These are phyloP conservation scores for Corythornis madagascariensis DNA, from an alignment of 2,113 vertebrate genomes.

Conservation along the genomic window DNA sequence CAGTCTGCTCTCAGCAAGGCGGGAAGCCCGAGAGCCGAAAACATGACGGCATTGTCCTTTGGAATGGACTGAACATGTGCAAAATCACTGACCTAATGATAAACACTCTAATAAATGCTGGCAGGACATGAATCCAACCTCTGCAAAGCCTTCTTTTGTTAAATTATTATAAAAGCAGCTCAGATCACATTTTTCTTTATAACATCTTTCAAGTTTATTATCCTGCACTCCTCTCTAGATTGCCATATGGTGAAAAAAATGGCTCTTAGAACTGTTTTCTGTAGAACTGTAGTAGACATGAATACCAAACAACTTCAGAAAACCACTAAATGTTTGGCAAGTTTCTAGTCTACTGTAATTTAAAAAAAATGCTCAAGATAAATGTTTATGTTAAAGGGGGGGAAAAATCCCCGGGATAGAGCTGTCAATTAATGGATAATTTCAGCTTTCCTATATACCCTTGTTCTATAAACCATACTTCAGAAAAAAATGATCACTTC, in stretches of 20 bases:
- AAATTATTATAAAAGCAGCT: constrained; percentile 42
- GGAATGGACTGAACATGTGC: constrained; percentile 29
- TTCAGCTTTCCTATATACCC: constrained; percentile 26
- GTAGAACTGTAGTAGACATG: constrained; percentile 72
- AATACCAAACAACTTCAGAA: constrained; percentile 75
- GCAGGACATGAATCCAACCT: constrained; percentile 61
- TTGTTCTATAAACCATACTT: constrained; percentile 23
- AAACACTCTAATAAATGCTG: constrained; percentile 50
- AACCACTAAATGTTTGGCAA: constrained; percentile 82
- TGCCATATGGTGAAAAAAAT: constrained; percentile 69
- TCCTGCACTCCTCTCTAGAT: constrained; percentile 34
- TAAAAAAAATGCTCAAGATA: constrained; percentile 72
- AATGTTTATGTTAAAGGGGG: constrained; percentile 70
- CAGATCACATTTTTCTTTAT: constrained; percentile 63
- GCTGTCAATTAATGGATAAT: constrained; percentile 66
- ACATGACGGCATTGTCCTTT: constrained; percentile 10
- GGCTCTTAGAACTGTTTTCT: constrained; percentile 69
- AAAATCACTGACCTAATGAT: constrained; percentile 55
- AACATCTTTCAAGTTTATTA: constrained; percentile 59
- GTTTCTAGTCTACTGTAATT: constrained; percentile 74
- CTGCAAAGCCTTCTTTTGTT: neutral
- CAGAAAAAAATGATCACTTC: constrained; percentile 30
- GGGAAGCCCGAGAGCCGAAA: constrained; percentile 5
- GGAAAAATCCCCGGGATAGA: constrained; percentile 43
- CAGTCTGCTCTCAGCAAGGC: constrained; percentile 4